Evolutionary conservation across 2,888 invertebrate species (phyloP).

Genomic region (Acronicta aceris): DNA sequence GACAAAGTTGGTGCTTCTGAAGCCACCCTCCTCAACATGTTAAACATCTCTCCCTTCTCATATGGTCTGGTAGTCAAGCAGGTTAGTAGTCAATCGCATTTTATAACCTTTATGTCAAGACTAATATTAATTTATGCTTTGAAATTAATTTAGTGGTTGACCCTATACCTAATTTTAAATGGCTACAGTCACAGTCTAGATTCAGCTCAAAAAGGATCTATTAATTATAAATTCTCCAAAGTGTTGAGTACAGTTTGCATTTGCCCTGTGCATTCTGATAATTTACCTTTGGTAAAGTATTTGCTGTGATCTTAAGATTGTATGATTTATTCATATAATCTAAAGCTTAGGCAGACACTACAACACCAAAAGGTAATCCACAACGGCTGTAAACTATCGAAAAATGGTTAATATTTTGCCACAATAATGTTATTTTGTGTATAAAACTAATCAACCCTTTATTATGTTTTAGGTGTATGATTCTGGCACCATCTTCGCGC

Average conservation of each 20-base stretch:
- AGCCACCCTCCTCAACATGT: constrained; percentile 99
- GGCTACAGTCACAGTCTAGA: no score
- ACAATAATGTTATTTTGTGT: no score
- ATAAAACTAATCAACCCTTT: not conserved
- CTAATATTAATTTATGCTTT: no score
- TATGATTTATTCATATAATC: constrained; percentile 25
- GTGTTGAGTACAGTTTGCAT: constrained; percentile 86
- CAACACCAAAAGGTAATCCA: not conserved
- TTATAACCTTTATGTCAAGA: no score
- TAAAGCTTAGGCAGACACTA: constrained; percentile 46
- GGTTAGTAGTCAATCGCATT: constrained; percentile 68
- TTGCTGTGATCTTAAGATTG: constrained; percentile 44
- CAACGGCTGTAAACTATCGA: not conserved
- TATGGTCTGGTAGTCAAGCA: constrained; percentile 98
- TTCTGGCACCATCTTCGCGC: constrained; percentile 99
- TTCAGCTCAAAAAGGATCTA: no score
- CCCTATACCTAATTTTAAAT: no score
- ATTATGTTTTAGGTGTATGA: constrained; percentile 93
- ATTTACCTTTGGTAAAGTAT: constrained; percentile 85
- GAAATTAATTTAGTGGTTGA: no score
- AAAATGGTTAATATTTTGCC: no score
- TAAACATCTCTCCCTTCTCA: constrained; percentile 99
- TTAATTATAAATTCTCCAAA: constrained; percentile 67
- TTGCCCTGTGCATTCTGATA: constrained; percentile 75
- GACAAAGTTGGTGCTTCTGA: constrained; percentile 99